Percentiles rank a stretch among this genome's conserved stretches.
Evolutionary conservation across 2,113 vertebrate genomes (phyloP).

Genomic region (Sinocyclocheilus rhinocerous): DNA sequence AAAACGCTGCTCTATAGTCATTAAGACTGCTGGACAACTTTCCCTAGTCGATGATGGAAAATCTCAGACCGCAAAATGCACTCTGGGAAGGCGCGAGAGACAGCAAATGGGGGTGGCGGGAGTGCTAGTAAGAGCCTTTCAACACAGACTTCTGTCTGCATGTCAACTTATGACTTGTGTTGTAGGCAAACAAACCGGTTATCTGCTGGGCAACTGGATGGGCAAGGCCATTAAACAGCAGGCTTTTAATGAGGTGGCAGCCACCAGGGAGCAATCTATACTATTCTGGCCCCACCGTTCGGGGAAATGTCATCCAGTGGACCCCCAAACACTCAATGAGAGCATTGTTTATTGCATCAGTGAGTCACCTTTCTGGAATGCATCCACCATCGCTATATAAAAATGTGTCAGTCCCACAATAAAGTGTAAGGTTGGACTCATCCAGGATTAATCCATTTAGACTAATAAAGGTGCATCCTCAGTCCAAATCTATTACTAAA

Average conservation of each 20-base stretch:
- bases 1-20: conserved; percentile 34
- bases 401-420: conserved; percentile 49
- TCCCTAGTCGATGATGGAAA: conserved; percentile 37
- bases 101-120: not conserved
- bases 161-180: conserved; percentile 45
- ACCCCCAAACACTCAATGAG: conserved; percentile 45
- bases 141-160: conserved; percentile 43
- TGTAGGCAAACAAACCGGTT: conserved; percentile 42
- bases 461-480: conserved; percentile 45
- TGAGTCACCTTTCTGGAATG: conserved; percentile 56
- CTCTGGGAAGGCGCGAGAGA: conserved; percentile 27
- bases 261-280: conserved; percentile 28
- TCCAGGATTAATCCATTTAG: conserved; percentile 43
- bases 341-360: conserved; percentile 55
- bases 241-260: conserved; percentile 55
- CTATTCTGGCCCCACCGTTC: conserved; percentile 38
- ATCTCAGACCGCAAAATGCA: conserved; percentile 41
- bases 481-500: conserved; percentile 40
- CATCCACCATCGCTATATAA: conserved; percentile 51
- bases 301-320: conserved; percentile 39
- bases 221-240: conserved; percentile 50
- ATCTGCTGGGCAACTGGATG: conserved; percentile 51
- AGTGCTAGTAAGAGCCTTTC: conserved; percentile 25
- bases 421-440: conserved; percentile 37
- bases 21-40: conserved; percentile 34